Evolutionary conservation across 2,113 vertebrate species (phyloP).

Genomic region (Ochotona princeps): DNA sequence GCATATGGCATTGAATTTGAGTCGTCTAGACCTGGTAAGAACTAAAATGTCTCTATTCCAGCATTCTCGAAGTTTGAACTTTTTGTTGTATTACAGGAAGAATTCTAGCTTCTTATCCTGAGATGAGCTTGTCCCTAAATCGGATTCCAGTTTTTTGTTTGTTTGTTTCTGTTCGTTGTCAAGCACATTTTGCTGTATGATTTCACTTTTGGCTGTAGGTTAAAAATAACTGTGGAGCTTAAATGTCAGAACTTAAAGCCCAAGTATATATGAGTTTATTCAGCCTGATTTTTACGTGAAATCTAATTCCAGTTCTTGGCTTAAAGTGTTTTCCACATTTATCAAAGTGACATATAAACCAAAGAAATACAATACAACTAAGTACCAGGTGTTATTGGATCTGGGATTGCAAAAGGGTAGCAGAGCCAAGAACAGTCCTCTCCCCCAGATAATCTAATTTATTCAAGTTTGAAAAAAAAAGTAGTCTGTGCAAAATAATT

Average conservation of each 20-base stretch:
- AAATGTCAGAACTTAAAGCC: slow-evolving; percentile 80
- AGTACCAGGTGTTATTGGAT: slow-evolving; percentile 75
- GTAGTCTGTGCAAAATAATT: slow-evolving; percentile 59
- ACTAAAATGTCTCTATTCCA: slow-evolving; percentile 60
- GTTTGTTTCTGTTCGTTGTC: slow-evolving; percentile 31
- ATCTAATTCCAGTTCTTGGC: slow-evolving; percentile 80
- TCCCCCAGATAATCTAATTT: slow-evolving; percentile 51
- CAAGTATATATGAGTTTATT: slow-evolving; percentile 73
- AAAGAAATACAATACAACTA: slow-evolving; percentile 75
- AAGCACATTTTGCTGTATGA: slow-evolving; percentile 72
- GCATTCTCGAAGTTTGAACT: slow-evolving; percentile 71
- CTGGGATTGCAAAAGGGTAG: slow-evolving; percentile 39
- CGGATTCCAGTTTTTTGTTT: slow-evolving; percentile 58
- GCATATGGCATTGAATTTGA: slow-evolving; percentile 44
- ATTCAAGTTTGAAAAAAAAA: slow-evolving; percentile 68
- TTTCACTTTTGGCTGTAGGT: slow-evolving; percentile 79
- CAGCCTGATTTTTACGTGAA: slow-evolving; percentile 81
- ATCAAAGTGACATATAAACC: slow-evolving; percentile 81
- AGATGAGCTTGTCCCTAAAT: slow-evolving; percentile 79
- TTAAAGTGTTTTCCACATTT: slow-evolving; percentile 76
- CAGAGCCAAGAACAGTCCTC: slow-evolving; percentile 58
- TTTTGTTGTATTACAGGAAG: slow-evolving; percentile 72
- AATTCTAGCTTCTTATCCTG: slow-evolving; percentile 60
- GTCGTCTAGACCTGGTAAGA: slow-evolving; percentile 77
- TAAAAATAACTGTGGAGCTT: slow-evolving; percentile 78